These are phyloP conservation scores for Dysmachus trigonus DNA, from an alignment of 2,888 invertebrate species.

Conservation along the genomic window DNA sequence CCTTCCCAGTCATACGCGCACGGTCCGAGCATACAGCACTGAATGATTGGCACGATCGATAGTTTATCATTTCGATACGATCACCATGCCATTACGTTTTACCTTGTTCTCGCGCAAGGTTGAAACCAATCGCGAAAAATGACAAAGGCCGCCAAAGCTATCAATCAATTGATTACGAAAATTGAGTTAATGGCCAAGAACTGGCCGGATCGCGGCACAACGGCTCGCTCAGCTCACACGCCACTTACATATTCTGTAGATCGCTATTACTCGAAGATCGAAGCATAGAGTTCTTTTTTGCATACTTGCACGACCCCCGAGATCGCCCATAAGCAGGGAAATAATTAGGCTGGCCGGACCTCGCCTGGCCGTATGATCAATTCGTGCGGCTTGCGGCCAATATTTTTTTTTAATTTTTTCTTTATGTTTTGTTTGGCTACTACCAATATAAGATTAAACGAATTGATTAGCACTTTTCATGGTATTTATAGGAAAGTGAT, in stretches of 20 bases:
- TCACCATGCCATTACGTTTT: slow-evolving; percentile 13
- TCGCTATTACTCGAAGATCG: neutral
- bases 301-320: neutral
- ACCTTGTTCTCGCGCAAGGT: slow-evolving; percentile 31
- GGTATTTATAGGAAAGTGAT: neutral
- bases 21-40: neutral
- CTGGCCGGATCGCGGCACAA: neutral
- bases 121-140: slow-evolving; percentile 21
- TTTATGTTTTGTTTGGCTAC: neutral
- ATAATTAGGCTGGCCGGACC: neutral
- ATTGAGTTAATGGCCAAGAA: slow-evolving; percentile 21
- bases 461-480: neutral
- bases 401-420: neutral
- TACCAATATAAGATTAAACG: slow-evolving; percentile 1
- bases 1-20: neutral
- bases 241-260: neutral
- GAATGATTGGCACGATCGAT: slow-evolving; percentile 26
- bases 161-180: slow-evolving; percentile 32
- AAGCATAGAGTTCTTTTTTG: slow-evolving; percentile 6
- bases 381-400: neutral
- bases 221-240: neutral
- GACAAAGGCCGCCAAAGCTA: slow-evolving; percentile 25
- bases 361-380: neutral
- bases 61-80: slow-evolving; percentile 33
- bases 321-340: neutral